Percentiles rank a stretch among this genome's conserved stretches.
phyloP scores from a whole-genome alignment of 2,797 vertebrate genomes.

The Sylvia borin region DNA sequence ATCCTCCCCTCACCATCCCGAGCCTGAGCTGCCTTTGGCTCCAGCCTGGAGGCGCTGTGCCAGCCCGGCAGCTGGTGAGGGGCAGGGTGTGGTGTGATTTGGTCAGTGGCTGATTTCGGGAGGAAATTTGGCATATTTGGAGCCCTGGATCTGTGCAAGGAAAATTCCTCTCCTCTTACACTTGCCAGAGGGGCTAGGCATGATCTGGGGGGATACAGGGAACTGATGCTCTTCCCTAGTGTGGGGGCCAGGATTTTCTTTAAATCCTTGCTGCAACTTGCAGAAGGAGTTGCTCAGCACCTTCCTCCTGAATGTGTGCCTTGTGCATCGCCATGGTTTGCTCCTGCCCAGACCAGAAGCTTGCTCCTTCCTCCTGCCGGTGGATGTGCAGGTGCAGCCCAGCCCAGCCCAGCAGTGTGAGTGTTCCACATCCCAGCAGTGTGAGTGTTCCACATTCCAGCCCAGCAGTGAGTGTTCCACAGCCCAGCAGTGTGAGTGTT shows the following conservation, averaged over 20 bases:
- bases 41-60: neutral
- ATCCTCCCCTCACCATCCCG: neutral
- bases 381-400: neutral
- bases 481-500: too few species aligned
- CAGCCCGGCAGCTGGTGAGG: neutral
- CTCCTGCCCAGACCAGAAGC: neutral
- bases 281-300: neutral
- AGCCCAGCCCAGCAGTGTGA: neutral
- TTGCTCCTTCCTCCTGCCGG: neutral
- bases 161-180: neutral
- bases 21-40: neutral
- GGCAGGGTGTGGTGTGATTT: neutral
- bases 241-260: neutral
- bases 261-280: neutral
- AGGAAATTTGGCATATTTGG: neutral
- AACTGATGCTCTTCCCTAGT: neutral
- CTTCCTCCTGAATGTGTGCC: accelerated
- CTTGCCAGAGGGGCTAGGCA: neutral
- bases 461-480: too few species aligned
- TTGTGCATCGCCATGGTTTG: accelerated
- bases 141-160: neutral
- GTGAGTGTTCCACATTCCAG: too few species aligned
- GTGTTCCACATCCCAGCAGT: too few species aligned
- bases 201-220: neutral
- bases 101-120: neutral